These are phyloP conservation scores for Torymus aiolomorphi DNA, from an alignment of 2,888 invertebrate genomes.

Conservation along the genomic window DNA sequence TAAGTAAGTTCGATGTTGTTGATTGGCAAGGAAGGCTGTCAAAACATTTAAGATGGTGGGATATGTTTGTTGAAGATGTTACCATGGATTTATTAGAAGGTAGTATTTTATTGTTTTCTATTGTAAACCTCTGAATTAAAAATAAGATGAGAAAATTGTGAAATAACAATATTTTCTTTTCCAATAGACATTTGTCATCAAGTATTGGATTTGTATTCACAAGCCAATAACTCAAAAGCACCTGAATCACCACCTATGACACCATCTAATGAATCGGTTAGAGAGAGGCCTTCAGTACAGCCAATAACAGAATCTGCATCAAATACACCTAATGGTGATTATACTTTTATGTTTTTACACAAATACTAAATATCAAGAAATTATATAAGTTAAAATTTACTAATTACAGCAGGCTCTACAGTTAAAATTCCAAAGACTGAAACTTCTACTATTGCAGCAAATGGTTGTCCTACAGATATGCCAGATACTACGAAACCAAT, in stretches of 20 bases:
- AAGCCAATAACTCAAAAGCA: constrained; percentile 79
- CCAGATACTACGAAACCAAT: constrained; percentile 68
- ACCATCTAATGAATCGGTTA: constrained; percentile 72
- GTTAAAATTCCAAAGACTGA: constrained; percentile 70
- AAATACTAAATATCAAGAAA: too few species aligned
- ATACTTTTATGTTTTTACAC: too few species aligned
- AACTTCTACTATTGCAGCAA: constrained; percentile 64
- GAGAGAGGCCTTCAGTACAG: constrained; percentile 66
- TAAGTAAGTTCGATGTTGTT: constrained; percentile 95
- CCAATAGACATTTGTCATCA: constrained; percentile 93
- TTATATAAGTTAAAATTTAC: neutral
- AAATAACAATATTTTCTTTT: neutral
- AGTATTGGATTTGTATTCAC: constrained; percentile 93
- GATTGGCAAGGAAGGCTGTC: constrained; percentile 91
- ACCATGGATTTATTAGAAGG: constrained; percentile 94
- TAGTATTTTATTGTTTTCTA: constrained; percentile 62
- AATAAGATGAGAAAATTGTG: neutral
- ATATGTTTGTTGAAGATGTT: constrained; percentile 96
- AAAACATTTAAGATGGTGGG: constrained; percentile 95
- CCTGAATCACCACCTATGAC: constrained; percentile 83
- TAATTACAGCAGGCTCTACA: constrained; percentile 63
- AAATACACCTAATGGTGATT: constrained; percentile 69
- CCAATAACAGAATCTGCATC: constrained; percentile 68
- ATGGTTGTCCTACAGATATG: constrained; percentile 69
- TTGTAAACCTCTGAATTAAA: neutral